Percentiles rank a stretch among this genome's conserved stretches.
phyloP scores from a whole-genome alignment of 2,113 vertebrate species.

The Scalopus aquaticus region DNA sequence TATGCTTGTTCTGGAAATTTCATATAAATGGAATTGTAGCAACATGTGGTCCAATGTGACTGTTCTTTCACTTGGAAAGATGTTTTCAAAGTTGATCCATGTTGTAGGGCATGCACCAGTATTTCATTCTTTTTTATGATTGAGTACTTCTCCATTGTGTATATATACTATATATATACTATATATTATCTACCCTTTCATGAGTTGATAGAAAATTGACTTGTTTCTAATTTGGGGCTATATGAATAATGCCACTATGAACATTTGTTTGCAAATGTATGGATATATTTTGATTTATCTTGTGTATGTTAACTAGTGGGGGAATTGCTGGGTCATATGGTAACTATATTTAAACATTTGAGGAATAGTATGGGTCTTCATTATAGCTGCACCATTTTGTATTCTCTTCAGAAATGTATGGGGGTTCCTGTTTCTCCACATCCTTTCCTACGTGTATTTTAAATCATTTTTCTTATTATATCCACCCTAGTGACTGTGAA shows the following conservation, averaged over 20 bases:
- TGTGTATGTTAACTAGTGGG: background rate
- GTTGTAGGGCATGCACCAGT: background rate
- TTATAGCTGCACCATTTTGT: background rate
- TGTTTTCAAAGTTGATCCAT: constrained; percentile 20
- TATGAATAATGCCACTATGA: background rate
- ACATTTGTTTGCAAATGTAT: background rate
- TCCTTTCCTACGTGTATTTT: background rate
- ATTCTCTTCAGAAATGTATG: background rate
- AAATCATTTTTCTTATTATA: background rate
- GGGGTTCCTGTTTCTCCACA: background rate
- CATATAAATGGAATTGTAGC: background rate
- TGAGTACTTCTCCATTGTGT: background rate
- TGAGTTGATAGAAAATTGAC: background rate
- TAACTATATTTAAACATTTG: background rate
- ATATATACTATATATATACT: background rate
- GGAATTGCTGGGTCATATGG: constrained; percentile 15
- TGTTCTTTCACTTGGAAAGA: constrained; percentile 42
- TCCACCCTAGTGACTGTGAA: background rate
- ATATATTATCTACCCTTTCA: background rate
- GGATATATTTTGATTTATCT: background rate
- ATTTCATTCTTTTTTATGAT: background rate
- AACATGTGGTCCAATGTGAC: background rate
- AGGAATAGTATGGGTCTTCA: background rate
- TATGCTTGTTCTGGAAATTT: background rate
- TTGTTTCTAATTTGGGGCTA: background rate